Percentiles rank a stretch among this genome's conserved stretches.
These are phyloP conservation scores for Synanthedon vespiformis DNA, from an alignment of 2,888 invertebrate species.

Conservation along the genomic window DNA sequence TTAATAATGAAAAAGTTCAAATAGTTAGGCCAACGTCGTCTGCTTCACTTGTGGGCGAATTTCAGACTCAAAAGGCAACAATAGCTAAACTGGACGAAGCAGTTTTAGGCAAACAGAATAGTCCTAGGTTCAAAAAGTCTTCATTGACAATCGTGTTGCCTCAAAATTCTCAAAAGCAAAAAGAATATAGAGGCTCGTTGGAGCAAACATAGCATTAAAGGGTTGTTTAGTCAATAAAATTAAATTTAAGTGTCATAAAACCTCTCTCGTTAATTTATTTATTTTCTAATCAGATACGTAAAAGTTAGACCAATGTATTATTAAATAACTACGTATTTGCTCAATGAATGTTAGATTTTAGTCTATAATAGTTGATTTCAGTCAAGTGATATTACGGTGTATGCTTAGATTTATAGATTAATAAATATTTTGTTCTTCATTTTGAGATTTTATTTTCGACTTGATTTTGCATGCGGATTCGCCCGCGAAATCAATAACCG, in stretches of 20 bases:
- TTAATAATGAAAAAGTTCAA: conserved; percentile 54
- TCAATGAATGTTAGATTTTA: conserved; percentile 29
- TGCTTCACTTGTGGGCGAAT: conserved; percentile 38
- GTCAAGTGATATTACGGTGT: conserved; percentile 71
- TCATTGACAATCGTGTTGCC: conserved; percentile 26
- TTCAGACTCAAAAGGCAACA: conserved; percentile 34
- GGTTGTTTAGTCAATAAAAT: conserved; percentile 45
- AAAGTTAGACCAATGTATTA: conserved; percentile 8
- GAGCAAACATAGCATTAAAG: conserved; percentile 34
- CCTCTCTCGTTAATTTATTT: conserved; percentile 42
- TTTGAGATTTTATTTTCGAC: conserved; percentile 3
- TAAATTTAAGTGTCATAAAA: conserved; percentile 54
- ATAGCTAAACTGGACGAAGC: conserved; percentile 54
- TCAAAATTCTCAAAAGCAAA: conserved; percentile 18
- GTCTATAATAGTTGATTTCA: conserved; percentile 32
- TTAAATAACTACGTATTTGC: conserved; percentile 39
- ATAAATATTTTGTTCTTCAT: conserved; percentile 46
- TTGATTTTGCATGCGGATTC: too few species aligned
- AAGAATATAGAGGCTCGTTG: conserved; percentile 12
- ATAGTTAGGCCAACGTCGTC: conserved; percentile 45
- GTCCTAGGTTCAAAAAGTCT: conserved; percentile 29
- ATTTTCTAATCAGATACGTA: conserved; percentile 19
- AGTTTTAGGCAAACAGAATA: conserved; percentile 30
- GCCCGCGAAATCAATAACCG: too few species aligned
- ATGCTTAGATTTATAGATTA: conserved; percentile 53